Evolutionary conservation across 2,113 vertebrate genomes (phyloP).

Genomic region (Scomber japonicus): DNA sequence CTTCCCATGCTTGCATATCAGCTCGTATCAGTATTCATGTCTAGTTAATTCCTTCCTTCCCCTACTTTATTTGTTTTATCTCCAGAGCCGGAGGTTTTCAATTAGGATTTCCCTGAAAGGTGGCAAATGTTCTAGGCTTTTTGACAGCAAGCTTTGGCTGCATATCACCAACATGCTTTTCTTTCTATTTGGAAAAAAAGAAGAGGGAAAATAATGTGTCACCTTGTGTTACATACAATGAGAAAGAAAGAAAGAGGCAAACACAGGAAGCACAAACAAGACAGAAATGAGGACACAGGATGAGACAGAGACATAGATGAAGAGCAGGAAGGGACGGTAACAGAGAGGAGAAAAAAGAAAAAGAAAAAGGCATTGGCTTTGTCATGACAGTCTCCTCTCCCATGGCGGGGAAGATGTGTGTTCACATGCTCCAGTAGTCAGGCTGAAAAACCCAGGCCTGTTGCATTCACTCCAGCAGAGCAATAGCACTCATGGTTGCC

Average conservation of each 20-base stretch:
- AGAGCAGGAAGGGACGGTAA: constrained; percentile 57
- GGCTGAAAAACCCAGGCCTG: constrained; percentile 79
- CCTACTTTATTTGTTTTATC: constrained; percentile 45
- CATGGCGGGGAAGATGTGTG: constrained; percentile 65
- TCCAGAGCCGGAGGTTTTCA: constrained; percentile 48
- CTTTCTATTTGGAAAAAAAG: constrained; percentile 43
- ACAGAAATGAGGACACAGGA: constrained; percentile 61
- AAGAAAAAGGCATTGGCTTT: constrained; percentile 66
- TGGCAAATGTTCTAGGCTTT: constrained; percentile 54
- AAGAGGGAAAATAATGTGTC: constrained; percentile 68
- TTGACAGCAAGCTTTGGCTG: constrained; percentile 56
- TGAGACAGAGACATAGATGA: constrained; percentile 55
- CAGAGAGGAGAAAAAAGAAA: constrained; percentile 21
- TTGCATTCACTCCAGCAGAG: constrained; percentile 79
- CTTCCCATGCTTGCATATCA: background rate
- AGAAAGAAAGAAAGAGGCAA: constrained; percentile 38
- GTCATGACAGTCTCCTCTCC: constrained; percentile 74
- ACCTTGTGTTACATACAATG: constrained; percentile 63
- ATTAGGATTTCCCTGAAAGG: constrained; percentile 62
- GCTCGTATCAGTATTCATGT: constrained; percentile 12
- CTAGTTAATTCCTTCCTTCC: constrained; percentile 16
- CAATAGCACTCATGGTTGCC: constrained; percentile 71
- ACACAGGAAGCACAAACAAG: constrained; percentile 54
- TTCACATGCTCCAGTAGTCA: constrained; percentile 79
- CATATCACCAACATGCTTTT: constrained; percentile 52